Percentiles rank a stretch among this genome's conserved stretches.
Evolutionary conservation across 2,888 invertebrate genomes (phyloP).

Genomic region (Leptopterna dolabrata): DNA sequence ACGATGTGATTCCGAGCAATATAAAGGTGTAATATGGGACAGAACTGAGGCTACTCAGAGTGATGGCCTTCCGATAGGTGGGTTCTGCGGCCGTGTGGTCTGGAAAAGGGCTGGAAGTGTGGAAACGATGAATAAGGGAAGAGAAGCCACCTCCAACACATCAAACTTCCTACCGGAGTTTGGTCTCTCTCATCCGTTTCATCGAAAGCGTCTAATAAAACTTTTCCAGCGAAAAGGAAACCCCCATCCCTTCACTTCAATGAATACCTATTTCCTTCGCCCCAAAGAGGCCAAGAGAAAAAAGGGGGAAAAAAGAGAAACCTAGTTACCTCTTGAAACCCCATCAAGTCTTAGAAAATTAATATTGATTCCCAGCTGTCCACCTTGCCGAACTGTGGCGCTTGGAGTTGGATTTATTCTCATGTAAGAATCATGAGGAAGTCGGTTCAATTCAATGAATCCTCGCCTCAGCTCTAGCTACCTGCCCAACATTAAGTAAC

Average conservation of each 20-base stretch:
- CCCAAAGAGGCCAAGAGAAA: not conserved
- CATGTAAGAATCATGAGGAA: not conserved
- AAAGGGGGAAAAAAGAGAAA: not conserved
- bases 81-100: not conserved
- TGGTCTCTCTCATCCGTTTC: not conserved
- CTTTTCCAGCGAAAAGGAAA: not conserved
- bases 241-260: not conserved
- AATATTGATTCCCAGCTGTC: not conserved
- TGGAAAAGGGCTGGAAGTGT: not conserved
- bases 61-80: not conserved
- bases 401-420: not conserved
- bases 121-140: constrained; percentile 7
- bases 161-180: not conserved
- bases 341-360: not conserved
- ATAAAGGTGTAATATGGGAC: not conserved
- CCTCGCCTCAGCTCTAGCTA: not conserved
- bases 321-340: not conserved
- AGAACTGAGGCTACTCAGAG: not conserved
- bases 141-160: not conserved
- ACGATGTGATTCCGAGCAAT: too few species aligned
- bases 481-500: too few species aligned
- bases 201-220: not conserved
- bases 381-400: not conserved
- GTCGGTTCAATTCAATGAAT: not conserved
- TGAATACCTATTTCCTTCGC: not conserved